Percentiles rank a stretch among this genome's conserved stretches.
phyloP scores from a whole-genome alignment of 1,140 invertebrate genomes.

The Listronotus oregonensis region DNA sequence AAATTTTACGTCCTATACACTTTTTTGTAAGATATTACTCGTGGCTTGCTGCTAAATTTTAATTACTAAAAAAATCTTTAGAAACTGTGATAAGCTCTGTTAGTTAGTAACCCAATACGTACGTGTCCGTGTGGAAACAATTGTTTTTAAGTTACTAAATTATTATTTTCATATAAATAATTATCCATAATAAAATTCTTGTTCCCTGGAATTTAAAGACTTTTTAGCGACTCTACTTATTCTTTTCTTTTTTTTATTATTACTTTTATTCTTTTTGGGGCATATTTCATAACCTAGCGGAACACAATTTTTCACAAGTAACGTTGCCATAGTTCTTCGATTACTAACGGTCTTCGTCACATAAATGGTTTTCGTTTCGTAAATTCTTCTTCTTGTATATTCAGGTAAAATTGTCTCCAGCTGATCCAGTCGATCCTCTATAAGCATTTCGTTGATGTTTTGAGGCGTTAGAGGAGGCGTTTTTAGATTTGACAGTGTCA shows the following conservation, averaged over 20 bases:
- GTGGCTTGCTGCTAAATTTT: too few species aligned
- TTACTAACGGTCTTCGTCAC: slow-evolving; percentile 49
- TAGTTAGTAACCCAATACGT: too few species aligned
- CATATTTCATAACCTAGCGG: slow-evolving; percentile 48
- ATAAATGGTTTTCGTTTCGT: slow-evolving; percentile 51
- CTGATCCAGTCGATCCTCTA: slow-evolving; percentile 52
- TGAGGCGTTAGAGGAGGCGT: slow-evolving; percentile 40
- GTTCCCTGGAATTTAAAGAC: slow-evolving; percentile 24
- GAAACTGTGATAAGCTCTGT: too few species aligned
- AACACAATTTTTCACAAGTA: slow-evolving; percentile 53
- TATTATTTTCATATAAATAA: too few species aligned
- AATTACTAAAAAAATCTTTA: too few species aligned
- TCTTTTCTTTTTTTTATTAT: slow-evolving; percentile 38
- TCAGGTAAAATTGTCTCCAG: slow-evolving; percentile 52
- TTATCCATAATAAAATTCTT: slow-evolving; percentile 26
- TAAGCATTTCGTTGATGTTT: slow-evolving; percentile 47
- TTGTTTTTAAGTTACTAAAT: too few species aligned
- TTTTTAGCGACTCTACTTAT: slow-evolving; percentile 43
- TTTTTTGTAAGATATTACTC: too few species aligned
- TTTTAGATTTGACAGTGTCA: too few species aligned
- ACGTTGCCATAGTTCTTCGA: slow-evolving; percentile 46
- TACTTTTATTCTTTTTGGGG: slow-evolving; percentile 19
- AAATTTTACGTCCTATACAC: too few species aligned
- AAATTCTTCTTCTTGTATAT: slow-evolving; percentile 48
- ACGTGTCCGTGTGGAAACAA: too few species aligned